Evolutionary conservation across 2,113 vertebrate species (phyloP).

Genomic region (Aphelocoma coerulescens): DNA sequence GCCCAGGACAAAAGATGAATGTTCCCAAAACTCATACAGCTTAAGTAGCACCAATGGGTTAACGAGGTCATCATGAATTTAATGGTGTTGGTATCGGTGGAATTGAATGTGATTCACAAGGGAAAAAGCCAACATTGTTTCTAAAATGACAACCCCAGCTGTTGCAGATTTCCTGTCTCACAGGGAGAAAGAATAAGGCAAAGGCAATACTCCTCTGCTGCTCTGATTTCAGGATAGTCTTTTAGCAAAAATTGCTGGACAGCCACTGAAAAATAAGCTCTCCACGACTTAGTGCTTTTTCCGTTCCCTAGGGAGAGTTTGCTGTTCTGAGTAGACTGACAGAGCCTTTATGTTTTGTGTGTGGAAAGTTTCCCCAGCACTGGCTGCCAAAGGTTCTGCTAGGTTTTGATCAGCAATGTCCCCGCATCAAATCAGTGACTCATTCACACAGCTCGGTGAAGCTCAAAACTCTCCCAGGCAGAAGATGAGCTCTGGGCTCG

Average conservation of each 20-base stretch:
- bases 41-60: not conserved
- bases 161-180: not conserved
- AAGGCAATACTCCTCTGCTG: not conserved
- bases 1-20: not conserved
- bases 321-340: not conserved
- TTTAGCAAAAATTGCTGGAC: not conserved
- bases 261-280: not conserved
- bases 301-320: not conserved
- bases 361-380: not conserved
- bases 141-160: not conserved
- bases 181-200: not conserved
- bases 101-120: not conserved
- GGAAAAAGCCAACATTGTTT: not conserved
- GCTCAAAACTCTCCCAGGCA: not conserved
- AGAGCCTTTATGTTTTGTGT: not conserved
- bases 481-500: not conserved
- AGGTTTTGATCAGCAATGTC: not conserved
- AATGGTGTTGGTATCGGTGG: not conserved
- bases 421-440: not conserved
- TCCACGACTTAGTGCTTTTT: not conserved
- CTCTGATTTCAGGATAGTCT: not conserved
- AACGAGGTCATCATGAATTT: not conserved
- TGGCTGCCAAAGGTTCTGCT: not conserved
- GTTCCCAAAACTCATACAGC: not conserved
- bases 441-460: not conserved